Evolutionary conservation across 2,888 invertebrate species (phyloP).

Genomic region (Clusia tigrina): DNA sequence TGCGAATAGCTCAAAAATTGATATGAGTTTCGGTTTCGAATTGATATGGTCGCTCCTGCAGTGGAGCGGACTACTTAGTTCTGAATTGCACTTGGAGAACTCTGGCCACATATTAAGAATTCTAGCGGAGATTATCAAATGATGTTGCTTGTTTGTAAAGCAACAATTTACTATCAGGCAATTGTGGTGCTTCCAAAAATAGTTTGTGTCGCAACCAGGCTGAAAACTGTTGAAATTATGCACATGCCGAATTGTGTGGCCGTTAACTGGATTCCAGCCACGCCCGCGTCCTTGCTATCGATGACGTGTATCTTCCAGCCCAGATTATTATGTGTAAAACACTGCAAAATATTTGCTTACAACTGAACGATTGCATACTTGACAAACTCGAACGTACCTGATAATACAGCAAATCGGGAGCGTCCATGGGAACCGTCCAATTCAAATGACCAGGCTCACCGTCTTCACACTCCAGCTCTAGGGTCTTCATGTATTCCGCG

Average conservation of each 20-base stretch:
- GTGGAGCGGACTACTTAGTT: too few relatives aligned
- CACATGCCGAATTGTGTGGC: constrained; percentile 37
- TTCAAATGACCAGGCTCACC: constrained; percentile 80
- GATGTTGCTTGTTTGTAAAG: neutral
- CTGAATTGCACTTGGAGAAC: neutral
- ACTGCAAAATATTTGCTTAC: constrained; percentile 68
- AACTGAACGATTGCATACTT: neutral
- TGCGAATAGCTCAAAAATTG: neutral
- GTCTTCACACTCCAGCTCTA: constrained; percentile 77
- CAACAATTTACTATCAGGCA: constrained; percentile 58
- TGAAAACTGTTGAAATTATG: constrained; percentile 49
- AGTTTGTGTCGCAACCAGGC: constrained; percentile 54
- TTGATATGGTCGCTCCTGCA: too few relatives aligned
- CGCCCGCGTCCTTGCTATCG: constrained; percentile 66
- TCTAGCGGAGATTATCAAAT: neutral
- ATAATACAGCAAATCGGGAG: constrained; percentile 86
- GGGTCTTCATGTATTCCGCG: constrained; percentile 78
- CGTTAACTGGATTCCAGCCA: constrained; percentile 30
- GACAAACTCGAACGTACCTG: constrained; percentile 70
- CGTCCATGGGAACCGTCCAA: constrained; percentile 87
- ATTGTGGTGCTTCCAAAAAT: constrained; percentile 36
- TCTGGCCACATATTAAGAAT: neutral
- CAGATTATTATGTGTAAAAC: constrained; percentile 89
- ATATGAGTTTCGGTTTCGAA: neutral
- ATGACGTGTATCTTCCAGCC: constrained; percentile 94